Base-by-base conservation (phyloP, 2,797 vertebrate species). In the Sebastiscus tertius region DNA sequence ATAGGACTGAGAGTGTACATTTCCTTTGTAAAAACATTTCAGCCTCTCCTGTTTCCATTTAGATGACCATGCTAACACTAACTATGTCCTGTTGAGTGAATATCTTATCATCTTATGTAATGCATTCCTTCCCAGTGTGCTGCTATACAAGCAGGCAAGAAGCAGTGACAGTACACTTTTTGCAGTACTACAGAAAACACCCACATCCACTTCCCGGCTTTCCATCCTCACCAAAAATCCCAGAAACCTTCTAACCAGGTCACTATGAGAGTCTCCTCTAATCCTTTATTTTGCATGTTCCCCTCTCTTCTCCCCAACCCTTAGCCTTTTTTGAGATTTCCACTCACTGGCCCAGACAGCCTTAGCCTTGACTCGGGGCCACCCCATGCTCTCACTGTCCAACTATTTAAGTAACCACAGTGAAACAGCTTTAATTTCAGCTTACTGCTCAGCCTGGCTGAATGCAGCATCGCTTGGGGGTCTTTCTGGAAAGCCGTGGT, bases 371-470 rank as follows among this genome's bases (percentile, higher is more conserved):
- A 93, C 89, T 95, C 82, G 59, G 73, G 87, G 92, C 94, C 96
- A 95, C 94, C 93, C 86, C 86, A 88, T 90, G 69, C 90, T 96
- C 94, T 87, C 94, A 95, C 90, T 93, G 89, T 95, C 88, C 91
- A 95, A 95, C 87, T 92, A 95, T 95, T 95, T 94, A 92, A 96
- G 93, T 93, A 95, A 83, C 90, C 94, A 81, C 94, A 94, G 92
- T 89, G 87, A 93, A 96, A 94, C 77, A 87, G 94, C 91, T 95
- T 95, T 94, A 92, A 93, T 95, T 95, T 94, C 93, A 93, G 92
- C 87, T 91, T 90, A 87, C 90, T 91, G 90, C 92, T 92, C 93
- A 77, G 93, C 81, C 86, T 77, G 85, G 79, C 88, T 85, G 78
- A 88, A 83, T 86, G 80, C 88, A 79, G 80, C 89, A 92, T 88